These are phyloP conservation scores for Camponotus fellah DNA, from an alignment of 2,888 invertebrate species.

Conservation along the genomic window DNA sequence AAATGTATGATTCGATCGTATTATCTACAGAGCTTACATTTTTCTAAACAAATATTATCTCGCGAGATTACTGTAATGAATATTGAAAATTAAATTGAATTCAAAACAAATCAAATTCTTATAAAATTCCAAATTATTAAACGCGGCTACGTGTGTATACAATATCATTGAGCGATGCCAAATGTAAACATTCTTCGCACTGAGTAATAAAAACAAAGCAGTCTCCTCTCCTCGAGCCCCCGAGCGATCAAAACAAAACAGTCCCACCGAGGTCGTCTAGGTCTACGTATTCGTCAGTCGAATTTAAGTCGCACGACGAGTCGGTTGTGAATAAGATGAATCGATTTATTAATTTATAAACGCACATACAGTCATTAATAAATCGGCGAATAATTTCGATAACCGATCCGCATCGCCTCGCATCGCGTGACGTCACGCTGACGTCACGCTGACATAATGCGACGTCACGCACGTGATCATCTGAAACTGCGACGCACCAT, in stretches of 20 bases:
- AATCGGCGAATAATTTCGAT: not conserved
- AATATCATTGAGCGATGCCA: not conserved
- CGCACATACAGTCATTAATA: constrained; percentile 1
- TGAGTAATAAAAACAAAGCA: no score
- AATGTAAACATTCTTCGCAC: not conserved
- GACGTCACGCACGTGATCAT: not conserved
- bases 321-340: not conserved
- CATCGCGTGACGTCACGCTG: not conserved
- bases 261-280: not conserved
- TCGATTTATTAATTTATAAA: not conserved
- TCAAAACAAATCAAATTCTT: not conserved
- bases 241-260: not conserved
- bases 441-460: no score
- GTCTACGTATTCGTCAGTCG: not conserved
- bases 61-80: not conserved
- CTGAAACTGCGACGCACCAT: not conserved
- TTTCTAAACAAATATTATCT: not conserved
- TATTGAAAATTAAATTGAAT: not conserved
- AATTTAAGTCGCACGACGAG: not conserved
- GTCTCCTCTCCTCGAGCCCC: no score
- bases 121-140: not conserved
- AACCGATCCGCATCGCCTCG: not conserved
- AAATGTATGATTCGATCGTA: not conserved
- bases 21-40: not conserved
- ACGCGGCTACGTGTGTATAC: not conserved